These are phyloP conservation scores for Oceanodroma tethys DNA, from an alignment of 2,113 vertebrate species.

Conservation along the genomic window DNA sequence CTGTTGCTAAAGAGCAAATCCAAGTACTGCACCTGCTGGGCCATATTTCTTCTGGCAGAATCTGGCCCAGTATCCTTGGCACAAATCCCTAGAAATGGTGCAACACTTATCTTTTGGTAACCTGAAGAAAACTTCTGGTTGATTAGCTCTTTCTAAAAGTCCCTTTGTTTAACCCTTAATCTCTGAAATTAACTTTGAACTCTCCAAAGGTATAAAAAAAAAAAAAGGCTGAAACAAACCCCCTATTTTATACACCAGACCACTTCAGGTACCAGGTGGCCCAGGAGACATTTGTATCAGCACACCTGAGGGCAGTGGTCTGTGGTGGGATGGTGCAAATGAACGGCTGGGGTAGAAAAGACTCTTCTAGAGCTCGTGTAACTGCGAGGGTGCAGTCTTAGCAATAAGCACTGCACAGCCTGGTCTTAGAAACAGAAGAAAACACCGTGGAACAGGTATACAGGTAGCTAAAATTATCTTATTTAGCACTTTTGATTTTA, in stretches of 20 bases:
- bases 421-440: not conserved
- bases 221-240: not conserved
- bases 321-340: not conserved
- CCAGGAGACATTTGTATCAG: not conserved
- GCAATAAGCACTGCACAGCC: not conserved
- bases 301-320: not conserved
- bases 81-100: not conserved
- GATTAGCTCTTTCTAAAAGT: not conserved
- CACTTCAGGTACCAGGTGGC: not conserved
- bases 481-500: not conserved
- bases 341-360: not conserved
- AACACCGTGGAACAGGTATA: not conserved
- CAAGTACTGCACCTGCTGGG: not conserved
- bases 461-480: not conserved
- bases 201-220: not conserved
- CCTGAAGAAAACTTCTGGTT: not conserved
- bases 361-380: not conserved
- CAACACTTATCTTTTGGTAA: not conserved
- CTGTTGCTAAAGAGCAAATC: not conserved
- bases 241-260: not conserved
- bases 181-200: not conserved
- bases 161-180: not conserved
- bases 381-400: not conserved
- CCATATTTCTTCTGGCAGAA: not conserved
- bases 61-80: not conserved